Evolutionary conservation across 1,140 invertebrate species (phyloP), one percentile per base, ranked within the genome.

Genomic region (Micrasema longulum): DNA sequence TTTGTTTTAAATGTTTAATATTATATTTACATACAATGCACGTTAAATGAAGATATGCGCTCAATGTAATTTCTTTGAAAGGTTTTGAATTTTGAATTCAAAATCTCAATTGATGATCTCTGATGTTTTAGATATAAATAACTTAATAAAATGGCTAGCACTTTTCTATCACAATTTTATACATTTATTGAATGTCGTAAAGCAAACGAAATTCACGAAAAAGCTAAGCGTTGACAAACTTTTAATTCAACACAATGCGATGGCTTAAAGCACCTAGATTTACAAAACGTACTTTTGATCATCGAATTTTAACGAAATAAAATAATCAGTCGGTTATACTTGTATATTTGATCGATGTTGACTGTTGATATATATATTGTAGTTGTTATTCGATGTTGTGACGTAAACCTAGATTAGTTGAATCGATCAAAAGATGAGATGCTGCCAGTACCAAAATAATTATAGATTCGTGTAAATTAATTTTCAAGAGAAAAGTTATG

Each of bases 341-440:
- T 82, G 80, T 83, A 84, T 84, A 84, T 81, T 79, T 82, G 83
- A 82, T 85, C 83, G 83, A 83, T 85, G 84, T 85, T 85, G 84
- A 85, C 81, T 85, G 83, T 85, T 85, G 83, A 85, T 84, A 84
- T 83, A 60, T 60, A 60, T 60, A 60, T 60, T 80, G 80, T 83
- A 79, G 83, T 82, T 84, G 83, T 84, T 82, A 85, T 78, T 85
- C 81, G 84, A 83, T 85, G 84, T 85, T 85, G 84, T 85, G 84
- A 82, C 82, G 83, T 85, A 83, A 82, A 82, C 80, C 84, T 82
- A 83, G 80, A 83, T 83, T 72, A 83, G 83, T 81, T 78, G 75
- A 77, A 65, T 64, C 43, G 23, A 20, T 48, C 26, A 38, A 62
- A 71, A 71, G 62, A 31, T 73, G 62, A 70, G 71, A 76, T 70